Evolutionary conservation across 2,113 vertebrate species (phyloP), one percentile per base, ranked within the genome.

Genomic region (Pampusana beccarii): DNA sequence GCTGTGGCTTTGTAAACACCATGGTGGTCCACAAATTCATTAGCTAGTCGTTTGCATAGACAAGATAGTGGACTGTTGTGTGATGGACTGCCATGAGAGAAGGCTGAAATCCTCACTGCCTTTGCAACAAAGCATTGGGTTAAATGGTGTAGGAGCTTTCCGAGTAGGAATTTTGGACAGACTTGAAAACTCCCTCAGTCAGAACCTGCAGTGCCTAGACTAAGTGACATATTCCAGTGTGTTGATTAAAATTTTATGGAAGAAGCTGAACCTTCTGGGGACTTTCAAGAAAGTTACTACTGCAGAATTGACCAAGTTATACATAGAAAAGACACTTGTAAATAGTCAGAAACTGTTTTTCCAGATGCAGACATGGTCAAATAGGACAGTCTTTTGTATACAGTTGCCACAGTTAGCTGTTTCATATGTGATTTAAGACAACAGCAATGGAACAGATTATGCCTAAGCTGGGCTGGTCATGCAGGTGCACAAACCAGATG

Each of bases 391-490:
- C 3, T 70, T 88, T 36, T 61, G 5, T 11, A 51, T 56, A 21
- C 0, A 5, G 17, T 21, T 56, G 13, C 3, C 21, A n/a, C 4
- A 44, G 31, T 53, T 40, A 56, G 4, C 13, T 33, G 3, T 1
- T 85, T 60, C 40, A 10, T 46, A 9, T 26, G 34, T 33, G 23
- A 2, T 53, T 88, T 65, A 61, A 61, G 11, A n/a, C 9, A 48
- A 12, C 0, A 66, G 20, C 19, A 71, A 6, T 26, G 17, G 38
- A 11, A 42, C 5, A 64, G 29, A 8, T 23, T 60, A 17, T 57
- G 13, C 11, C 13, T 62, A 61, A 79, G 13, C 36, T 50, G 56
- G 11, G 36, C 6, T 40, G 44, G 11, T 58, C 8, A 0, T 33
- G 13, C 24, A 54, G 70, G 13, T 61, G 3, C 33, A 69, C 23